Evolutionary conservation across 2,888 invertebrate species (phyloP).

Genomic region (Thyatira batis): DNA sequence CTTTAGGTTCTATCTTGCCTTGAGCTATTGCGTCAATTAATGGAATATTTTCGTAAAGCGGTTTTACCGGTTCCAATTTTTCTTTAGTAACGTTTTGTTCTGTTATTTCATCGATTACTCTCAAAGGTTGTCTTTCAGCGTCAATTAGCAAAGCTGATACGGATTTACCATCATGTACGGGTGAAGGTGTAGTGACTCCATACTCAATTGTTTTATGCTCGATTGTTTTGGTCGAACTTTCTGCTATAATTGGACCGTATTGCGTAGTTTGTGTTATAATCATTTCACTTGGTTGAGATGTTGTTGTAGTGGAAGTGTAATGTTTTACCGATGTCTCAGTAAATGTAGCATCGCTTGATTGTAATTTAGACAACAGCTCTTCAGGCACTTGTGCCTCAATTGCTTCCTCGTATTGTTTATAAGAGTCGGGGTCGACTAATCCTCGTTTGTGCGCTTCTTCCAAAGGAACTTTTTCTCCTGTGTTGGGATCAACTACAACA

Average conservation of each 20-base stretch:
- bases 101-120: constrained; percentile 74
- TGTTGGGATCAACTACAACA: constrained; percentile 86
- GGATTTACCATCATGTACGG: constrained; percentile 52
- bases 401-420: constrained; percentile 40
- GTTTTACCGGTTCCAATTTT: constrained; percentile 48
- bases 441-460: constrained; percentile 88
- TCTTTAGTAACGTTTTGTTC: constrained; percentile 71
- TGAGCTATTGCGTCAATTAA: constrained; percentile 85
- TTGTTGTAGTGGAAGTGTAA: constrained; percentile 26
- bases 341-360: constrained; percentile 5
- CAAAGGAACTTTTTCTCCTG: constrained; percentile 87
- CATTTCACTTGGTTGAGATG: constrained; percentile 29
- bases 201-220: constrained; percentile 40
- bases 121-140: constrained; percentile 71
- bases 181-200: constrained; percentile 24
- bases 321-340: constrained; percentile 25
- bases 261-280: constrained; percentile 39
- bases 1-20: constrained; percentile 85
- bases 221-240: constrained; percentile 27
- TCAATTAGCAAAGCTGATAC: constrained; percentile 69
- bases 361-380: neutral
- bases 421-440: constrained; percentile 78
- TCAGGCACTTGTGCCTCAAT: constrained; percentile 29
- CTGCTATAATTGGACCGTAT: constrained; percentile 39
- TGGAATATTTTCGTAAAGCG: constrained; percentile 74